Base-by-base conservation (phyloP, 2,797 vertebrate species). In the Acestrorhynchus altus region DNA sequence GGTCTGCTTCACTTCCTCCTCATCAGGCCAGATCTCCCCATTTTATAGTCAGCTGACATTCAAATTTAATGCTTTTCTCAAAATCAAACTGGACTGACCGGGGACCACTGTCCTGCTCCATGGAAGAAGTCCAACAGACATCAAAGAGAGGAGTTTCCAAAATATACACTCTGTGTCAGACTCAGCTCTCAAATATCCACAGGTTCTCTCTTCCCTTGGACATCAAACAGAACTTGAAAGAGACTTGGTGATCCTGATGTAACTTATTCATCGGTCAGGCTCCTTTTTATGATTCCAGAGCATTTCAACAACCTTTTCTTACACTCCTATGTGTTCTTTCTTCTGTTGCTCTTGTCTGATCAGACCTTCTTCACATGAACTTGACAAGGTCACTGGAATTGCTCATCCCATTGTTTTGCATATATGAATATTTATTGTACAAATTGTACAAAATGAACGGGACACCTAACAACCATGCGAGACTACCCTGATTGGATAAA, bases 151-250 rank as follows among this genome's bases (percentile, higher is more conserved):
- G 46, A 59, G 57, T 72, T 76, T 83, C 74, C 85, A 84, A 86
- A 86, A 81, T 77, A 84, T 77, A 84, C 78, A 84, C 44, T 54
- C 57, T 65, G 61, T 69, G 73, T 74, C 81, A 78, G 72, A 79
- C 77, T 84, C 72, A 60, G 20, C 52, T 75, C 76, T 84, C 70
- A 26, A 83, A 74, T 81, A 84, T 84, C 85, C 77, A 80, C 81
- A 82, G 79, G 79, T 81, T 72, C 65, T 84, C 74, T 71, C 44
- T 81, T 81, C 72, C 75, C 59, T 76, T 60, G 60, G 74, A 80
- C 77, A 81, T 84, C 85, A 86, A 83, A 83, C 65, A 74, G 77
- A 78, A 79, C 81, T 84, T 84, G 75, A 86, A 84, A 83, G 83
- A 81, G 81, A 76, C 77, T 75, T 76, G 64, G 47, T 26, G 59